A percentile compares a stretch with the other conserved stretches of the same genome.
phyloP scores from a whole-genome alignment of 2,113 vertebrate genomes.

The Oryzias woworae region DNA sequence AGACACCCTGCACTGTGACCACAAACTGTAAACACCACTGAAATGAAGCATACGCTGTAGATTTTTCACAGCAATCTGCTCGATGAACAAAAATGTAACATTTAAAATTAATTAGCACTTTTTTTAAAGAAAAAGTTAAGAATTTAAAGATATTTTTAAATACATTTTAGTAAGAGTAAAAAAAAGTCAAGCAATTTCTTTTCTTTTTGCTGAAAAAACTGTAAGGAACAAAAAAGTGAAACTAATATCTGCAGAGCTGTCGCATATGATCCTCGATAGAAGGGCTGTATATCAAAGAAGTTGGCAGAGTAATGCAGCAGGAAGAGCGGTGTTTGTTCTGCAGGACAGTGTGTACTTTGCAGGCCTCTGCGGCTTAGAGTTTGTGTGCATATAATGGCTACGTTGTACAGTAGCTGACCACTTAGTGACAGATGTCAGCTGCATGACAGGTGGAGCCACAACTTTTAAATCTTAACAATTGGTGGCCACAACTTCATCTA shows the following conservation, averaged over 20 bases:
- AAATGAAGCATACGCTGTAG: conserved; percentile 53
- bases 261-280: conserved; percentile 6
- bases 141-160: not conserved
- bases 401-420: conserved; percentile 60
- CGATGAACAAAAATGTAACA: not conserved
- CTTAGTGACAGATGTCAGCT: conserved; percentile 49
- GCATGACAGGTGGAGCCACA: conserved; percentile 40
- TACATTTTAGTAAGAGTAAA: not conserved
- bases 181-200: not conserved
- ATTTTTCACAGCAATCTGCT: conserved; percentile 20
- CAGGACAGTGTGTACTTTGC: conserved; percentile 59
- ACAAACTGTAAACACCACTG: conserved; percentile 52
- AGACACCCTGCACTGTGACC: conserved; percentile 55
- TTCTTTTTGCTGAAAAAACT: not conserved
- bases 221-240: not conserved
- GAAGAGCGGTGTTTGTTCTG: conserved; percentile 55
- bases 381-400: conserved; percentile 48
- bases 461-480: conserved; percentile 27
- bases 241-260: conserved; percentile 1
- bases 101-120: not conserved
- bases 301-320: conserved; percentile 4
- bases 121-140: not conserved
- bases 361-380: conserved; percentile 43
- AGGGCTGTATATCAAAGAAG: not conserved
- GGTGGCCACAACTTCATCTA: conserved; percentile 15